Evolutionary conservation across 2,113 vertebrate genomes (phyloP).

Genomic region (Odocoileus hemionus): DNA sequence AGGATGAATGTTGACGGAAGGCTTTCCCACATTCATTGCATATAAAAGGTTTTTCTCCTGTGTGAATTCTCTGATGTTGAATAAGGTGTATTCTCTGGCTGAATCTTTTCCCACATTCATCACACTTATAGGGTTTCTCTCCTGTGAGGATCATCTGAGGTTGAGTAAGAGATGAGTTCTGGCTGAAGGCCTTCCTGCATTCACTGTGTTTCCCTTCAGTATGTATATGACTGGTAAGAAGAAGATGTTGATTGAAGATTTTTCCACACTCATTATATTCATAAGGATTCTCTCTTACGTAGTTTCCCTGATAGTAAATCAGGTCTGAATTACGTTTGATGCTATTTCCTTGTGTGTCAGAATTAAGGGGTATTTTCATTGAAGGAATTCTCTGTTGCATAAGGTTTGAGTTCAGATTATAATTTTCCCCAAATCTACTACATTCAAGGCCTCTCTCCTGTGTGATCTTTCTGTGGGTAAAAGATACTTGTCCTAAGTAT

Average conservation of each 20-base stretch:
- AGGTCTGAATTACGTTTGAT: constrained; percentile 45
- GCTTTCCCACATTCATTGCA: constrained; percentile 72
- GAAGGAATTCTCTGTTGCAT: constrained; percentile 50
- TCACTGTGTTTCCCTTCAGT: constrained; percentile 45
- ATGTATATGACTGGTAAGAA: constrained; percentile 50
- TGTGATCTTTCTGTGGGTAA: background rate
- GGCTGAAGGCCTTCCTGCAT: constrained; percentile 41
- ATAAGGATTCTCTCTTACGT: constrained; percentile 50
- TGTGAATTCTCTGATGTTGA: constrained; percentile 71
- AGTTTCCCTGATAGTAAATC: constrained; percentile 32
- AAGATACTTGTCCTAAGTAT: constrained; percentile 24
- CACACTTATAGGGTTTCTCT: constrained; percentile 67
- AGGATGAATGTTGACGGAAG: constrained; percentile 71
- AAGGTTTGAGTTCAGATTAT: constrained; percentile 44
- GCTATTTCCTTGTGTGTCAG: constrained; percentile 40
- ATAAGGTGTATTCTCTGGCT: constrained; percentile 68
- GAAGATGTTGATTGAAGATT: constrained; percentile 49
- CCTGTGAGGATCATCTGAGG: constrained; percentile 59
- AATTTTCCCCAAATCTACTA: constrained; percentile 50
- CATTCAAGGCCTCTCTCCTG: constrained; percentile 36
- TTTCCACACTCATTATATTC: constrained; percentile 47
- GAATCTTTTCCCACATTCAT: constrained; percentile 70
- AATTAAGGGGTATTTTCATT: constrained; percentile 40
- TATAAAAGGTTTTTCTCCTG: constrained; percentile 63
- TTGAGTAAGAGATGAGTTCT: constrained; percentile 36